Conservation (phyloP, 64 coral and sea anemone species). For the Exaiptasia diaphana region DNA sequence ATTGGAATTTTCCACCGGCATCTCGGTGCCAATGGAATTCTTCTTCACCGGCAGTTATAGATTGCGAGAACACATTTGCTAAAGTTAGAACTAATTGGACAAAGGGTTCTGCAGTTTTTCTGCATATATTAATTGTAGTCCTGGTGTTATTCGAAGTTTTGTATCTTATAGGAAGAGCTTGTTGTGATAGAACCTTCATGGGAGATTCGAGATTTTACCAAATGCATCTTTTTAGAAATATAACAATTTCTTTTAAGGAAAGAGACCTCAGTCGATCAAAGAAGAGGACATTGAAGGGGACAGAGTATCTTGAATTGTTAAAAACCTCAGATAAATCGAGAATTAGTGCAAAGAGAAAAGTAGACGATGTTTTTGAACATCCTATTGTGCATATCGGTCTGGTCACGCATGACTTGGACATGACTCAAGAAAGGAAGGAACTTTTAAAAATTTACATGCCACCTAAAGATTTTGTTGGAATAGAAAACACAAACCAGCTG, state of each 20-base stretch:
- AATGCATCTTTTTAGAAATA: slow-evolving; percentile 1
- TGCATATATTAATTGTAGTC: not conserved
- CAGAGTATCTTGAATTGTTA: slow-evolving; percentile 5
- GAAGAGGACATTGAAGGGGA: not conserved
- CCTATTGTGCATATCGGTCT: slow-evolving; percentile 20
- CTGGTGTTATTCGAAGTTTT: slow-evolving; percentile 4
- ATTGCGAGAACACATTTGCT: slow-evolving; percentile 1
- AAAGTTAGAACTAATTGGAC: not conserved
- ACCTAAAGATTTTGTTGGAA: not conserved
- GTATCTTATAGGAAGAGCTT: not conserved
- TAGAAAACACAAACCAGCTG: not conserved
- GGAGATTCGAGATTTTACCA: slow-evolving; percentile 14
- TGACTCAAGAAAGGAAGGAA: slow-evolving; percentile 9
- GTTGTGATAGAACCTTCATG: not conserved
- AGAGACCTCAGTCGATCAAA: not conserved
- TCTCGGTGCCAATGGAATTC: slow-evolving; percentile 2
- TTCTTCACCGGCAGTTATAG: not conserved
- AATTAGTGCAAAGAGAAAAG: not conserved
- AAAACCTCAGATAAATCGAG: not conserved
- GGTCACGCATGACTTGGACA: not conserved
- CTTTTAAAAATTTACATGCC: not conserved
- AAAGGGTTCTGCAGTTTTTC: not conserved
- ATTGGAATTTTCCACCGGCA: not conserved
- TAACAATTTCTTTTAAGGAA: not conserved
- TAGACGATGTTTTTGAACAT: slow-evolving; percentile 28